Evolutionary conservation across 1,140 invertebrate genomes (phyloP), one percentile per base, ranked within the genome.

Genomic region (Trinorchestia longiramus): DNA sequence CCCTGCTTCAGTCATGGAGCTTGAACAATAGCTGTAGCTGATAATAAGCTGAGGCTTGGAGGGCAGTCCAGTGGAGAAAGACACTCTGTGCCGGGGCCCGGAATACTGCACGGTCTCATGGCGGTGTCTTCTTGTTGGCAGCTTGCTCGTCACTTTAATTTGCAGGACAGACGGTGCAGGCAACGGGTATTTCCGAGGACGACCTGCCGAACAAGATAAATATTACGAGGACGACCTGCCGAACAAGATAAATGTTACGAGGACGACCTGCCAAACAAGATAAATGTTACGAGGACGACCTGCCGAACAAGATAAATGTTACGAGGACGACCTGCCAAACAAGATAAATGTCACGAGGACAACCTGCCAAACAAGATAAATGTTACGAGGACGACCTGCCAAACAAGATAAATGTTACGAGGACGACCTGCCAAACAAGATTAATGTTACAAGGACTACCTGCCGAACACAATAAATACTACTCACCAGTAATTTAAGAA

Each of bases 1-100:
- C 28, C 1, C 62, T 19, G 62, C 62, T 28, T 77, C 62, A 77
- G 62, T 15, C 62, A 77, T 3, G 62, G 62, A 23, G 62, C 62
- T 28, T 19, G 88, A 36, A 0, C 15, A 11, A 44, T 43, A 94
- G 40, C 44, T 94, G 44, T 45, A 94, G 40, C 43, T 94, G 3
- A 94, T 43, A 4, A 47, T 3, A 42, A 44, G 43, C 36, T 94
- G 43, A n/a, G 92, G 44, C 43, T 94, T 45, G 8, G 41, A 43
- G 43, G 92, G 92, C 43, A 45, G 92, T 42, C 92, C 92, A 40
- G 92, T 94, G 43, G 44, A 94, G 6, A 94, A 44, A 19, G 92
- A 45, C 36, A 94, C 43, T 11, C 44, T 6, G 92, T 94, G 92
- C 19, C 92, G 44, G 11, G 92, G 92, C 3, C 92, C 92, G 17